Evolutionary conservation across 2,113 vertebrate species (phyloP), one percentile per base, ranked within the genome.

Genomic region (Corydoras sp.): DNA sequence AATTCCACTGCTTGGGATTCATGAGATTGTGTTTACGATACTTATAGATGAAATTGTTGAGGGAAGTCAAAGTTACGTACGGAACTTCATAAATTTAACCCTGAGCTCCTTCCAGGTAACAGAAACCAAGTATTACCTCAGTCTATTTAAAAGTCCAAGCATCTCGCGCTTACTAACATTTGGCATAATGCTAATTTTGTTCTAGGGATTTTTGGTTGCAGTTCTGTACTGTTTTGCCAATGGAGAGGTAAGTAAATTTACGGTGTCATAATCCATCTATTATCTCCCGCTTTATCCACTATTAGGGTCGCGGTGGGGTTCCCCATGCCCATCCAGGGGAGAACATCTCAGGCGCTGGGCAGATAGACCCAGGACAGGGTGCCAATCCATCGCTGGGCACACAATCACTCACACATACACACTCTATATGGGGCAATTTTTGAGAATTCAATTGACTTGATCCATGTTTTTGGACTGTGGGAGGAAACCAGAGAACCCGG

Each of bases 221-320:
- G 86, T 93, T 77, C 85, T 95, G 73, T 99, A 98, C 73, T 97
- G 97, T 78, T 99, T 99, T 71, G 91, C 90, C 50, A 99, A 97
- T 14, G 94, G 92, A 87, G 97, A 99, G 94, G 97, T 99, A 92
- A 59, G 81, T 51, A 10, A 76, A 29, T 58, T 3, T n/a, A 54
- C 14, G 7, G 31, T 32, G 29, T 14, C 12, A 10, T 14, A 62
- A 18, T 2, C 30, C 24, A 18, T 66, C n/a, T n/a, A n/a, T n/a
- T n/a, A n/a, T n/a, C n/a, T n/a, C n/a, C n/a, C n/a, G n/a, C n/a
- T n/a, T n/a, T n/a, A n/a, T n/a, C n/a, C n/a, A n/a, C n/a, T n/a
- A n/a, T n/a, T n/a, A n/a, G n/a, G n/a, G n/a, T n/a, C n/a, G n/a
- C n/a, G n/a, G n/a, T n/a, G n/a, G n/a, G n/a, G n/a, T n/a, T n/a